Evolutionary conservation across 2,113 vertebrate species (phyloP).

Genomic region (Argyrosomus japonicus): DNA sequence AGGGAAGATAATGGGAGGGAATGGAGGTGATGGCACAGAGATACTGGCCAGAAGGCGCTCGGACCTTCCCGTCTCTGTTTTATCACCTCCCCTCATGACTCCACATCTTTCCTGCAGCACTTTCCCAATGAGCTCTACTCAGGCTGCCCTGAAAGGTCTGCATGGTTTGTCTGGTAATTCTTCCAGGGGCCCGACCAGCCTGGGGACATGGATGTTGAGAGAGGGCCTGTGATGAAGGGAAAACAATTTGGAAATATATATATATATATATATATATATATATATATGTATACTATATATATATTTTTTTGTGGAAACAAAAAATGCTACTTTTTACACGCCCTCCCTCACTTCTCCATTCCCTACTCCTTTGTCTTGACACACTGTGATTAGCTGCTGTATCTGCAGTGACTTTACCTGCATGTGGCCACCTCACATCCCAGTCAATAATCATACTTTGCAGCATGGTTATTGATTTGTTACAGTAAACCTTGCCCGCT

Average conservation of each 20-base stretch:
- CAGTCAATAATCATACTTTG: conserved; percentile 90
- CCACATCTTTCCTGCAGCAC: conserved; percentile 21
- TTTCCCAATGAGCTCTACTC: conserved; percentile 85
- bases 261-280: neutral
- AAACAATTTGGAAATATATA: conserved; percentile 30
- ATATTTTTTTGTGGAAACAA: conserved; percentile 1
- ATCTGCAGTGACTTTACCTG: conserved; percentile 82
- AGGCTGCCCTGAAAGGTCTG: conserved; percentile 90
- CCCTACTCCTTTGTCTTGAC: conserved; percentile 83
- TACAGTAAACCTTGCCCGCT: conserved; percentile 76
- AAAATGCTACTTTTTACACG: conserved; percentile 48
- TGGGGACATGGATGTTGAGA: conserved; percentile 94
- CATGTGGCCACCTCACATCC: conserved; percentile 88
- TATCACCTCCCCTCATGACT: conserved; percentile 41
- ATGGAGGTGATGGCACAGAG: conserved; percentile 46
- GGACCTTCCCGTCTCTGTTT: conserved; percentile 46
- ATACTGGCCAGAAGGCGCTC: conserved; percentile 33
- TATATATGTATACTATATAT: too few relatives aligned
- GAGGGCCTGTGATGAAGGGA: conserved; percentile 82
- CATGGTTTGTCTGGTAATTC: conserved; percentile 90
- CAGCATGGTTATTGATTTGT: conserved; percentile 93
- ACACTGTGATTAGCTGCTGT: conserved; percentile 77
- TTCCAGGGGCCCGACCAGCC: conserved; percentile 84
- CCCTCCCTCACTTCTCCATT: conserved; percentile 96
- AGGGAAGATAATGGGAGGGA: conserved; percentile 23